Conservation (phyloP, 2,888 invertebrate species). For the Morpho deidamia region DNA sequence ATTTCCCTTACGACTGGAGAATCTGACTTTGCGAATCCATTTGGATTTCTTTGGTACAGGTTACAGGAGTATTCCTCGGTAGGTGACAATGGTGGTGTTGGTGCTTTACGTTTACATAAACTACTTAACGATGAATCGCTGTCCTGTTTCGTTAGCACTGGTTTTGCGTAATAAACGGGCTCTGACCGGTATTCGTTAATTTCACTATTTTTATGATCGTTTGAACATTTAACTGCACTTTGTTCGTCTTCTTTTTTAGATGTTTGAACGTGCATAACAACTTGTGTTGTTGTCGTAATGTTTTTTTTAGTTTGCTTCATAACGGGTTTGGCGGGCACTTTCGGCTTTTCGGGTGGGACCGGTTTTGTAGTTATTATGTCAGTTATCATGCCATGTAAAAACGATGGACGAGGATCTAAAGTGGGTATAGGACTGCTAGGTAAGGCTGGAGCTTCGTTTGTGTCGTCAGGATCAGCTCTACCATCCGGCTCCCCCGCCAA, state of each 20-base stretch:
- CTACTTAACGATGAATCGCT: constrained; percentile 75
- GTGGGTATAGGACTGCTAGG: constrained; percentile 83
- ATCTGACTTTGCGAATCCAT: constrained; percentile 77
- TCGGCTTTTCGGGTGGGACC: constrained; percentile 85
- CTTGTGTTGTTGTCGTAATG: constrained; percentile 52
- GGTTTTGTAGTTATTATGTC: constrained; percentile 76
- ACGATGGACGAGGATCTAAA: constrained; percentile 81
- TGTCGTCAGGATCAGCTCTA: constrained; percentile 88
- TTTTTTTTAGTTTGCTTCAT: constrained; percentile 73
- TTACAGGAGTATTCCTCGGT: constrained; percentile 70
- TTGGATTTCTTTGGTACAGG: constrained; percentile 80
- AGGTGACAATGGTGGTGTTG: constrained; percentile 82
- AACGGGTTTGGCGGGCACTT: constrained; percentile 76
- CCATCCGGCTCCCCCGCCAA: constrained; percentile 92
- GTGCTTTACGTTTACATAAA: constrained; percentile 85
- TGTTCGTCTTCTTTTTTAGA: constrained; percentile 57
- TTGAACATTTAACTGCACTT: constrained; percentile 41
- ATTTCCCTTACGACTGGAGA: constrained; percentile 85
- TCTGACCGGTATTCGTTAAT: constrained; percentile 60
- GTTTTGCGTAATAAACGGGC: constrained; percentile 65
- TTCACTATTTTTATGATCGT: constrained; percentile 61
- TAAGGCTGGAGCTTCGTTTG: constrained; percentile 82
- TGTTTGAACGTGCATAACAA: constrained; percentile 74
- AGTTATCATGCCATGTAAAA: constrained; percentile 82
- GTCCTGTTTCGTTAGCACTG: constrained; percentile 75